These are phyloP conservation scores for Lonchura striata DNA, from an alignment of 2,113 vertebrate species.

Conservation along the genomic window DNA sequence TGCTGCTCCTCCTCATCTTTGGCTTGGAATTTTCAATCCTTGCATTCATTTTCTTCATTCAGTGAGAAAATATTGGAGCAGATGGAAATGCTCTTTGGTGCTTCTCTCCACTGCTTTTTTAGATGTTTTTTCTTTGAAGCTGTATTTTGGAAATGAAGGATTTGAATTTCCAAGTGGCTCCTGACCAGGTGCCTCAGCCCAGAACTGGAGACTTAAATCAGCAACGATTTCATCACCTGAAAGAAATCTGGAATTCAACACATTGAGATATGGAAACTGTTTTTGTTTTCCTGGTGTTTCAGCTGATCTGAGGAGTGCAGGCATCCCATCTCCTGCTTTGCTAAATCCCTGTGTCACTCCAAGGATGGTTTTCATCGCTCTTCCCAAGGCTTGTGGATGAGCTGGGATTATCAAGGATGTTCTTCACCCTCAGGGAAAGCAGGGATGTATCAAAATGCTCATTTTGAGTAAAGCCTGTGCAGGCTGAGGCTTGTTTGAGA, in stretches of 20 bases:
- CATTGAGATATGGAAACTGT: not conserved
- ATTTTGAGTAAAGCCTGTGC: not conserved
- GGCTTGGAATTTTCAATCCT: not conserved
- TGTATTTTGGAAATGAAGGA: not conserved
- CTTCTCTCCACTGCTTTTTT: not conserved
- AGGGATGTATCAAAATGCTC: not conserved
- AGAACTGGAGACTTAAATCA: not conserved
- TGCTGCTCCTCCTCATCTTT: not conserved
- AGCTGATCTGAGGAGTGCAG: not conserved
- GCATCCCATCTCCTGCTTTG: not conserved
- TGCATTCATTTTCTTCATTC: not conserved
- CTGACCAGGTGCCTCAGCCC: not conserved
- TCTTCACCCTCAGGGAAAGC: not conserved
- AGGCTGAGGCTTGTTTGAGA: not conserved
- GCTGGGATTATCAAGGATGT: not conserved
- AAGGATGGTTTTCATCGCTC: not conserved
- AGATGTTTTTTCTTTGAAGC: not conserved
- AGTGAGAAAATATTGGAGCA: not conserved
- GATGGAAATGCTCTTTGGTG: not conserved
- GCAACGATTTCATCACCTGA: not conserved
- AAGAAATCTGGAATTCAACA: not conserved
- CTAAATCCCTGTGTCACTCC: not conserved
- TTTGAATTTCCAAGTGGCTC: not conserved
- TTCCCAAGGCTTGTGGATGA: accelerated
- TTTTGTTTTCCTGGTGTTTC: not conserved